Percentiles rank a stretch among this genome's conserved stretches.
phyloP scores from a whole-genome alignment of 2,113 vertebrate genomes.

The Perognathus longimembris region DNA sequence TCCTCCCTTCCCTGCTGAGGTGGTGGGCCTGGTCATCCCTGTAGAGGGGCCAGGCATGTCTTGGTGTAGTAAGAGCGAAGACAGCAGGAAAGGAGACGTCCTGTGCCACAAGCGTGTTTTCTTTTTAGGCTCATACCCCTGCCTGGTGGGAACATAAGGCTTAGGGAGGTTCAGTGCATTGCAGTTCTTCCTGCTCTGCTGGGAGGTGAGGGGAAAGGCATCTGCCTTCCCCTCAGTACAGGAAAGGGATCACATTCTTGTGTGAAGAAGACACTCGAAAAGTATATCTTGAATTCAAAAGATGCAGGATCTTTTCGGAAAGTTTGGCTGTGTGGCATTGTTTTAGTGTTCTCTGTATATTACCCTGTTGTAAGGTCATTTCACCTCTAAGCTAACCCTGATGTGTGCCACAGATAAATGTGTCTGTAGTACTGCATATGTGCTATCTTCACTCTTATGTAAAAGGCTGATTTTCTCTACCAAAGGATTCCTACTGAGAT shows the following conservation, averaged over 20 bases:
- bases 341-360: neutral
- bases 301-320: neutral
- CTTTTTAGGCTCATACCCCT: neutral
- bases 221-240: too few relatives aligned
- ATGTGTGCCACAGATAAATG: neutral
- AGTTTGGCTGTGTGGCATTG: neutral
- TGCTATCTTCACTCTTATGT: neutral
- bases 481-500: conserved; percentile 23
- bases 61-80: neutral
- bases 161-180: neutral
- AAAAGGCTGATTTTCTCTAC: conserved; percentile 7
- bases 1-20: neutral
- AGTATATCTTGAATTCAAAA: neutral
- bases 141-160: neutral
- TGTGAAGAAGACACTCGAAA: neutral
- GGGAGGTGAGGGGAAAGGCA: neutral
- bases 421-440: neutral
- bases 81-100: neutral
- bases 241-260: neutral
- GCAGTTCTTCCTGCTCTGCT: neutral
- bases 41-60: neutral
- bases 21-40: neutral
- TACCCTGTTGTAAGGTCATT: neutral
- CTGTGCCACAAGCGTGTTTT: neutral
- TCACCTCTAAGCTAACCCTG: neutral